Evolutionary conservation across 2,888 invertebrate genomes (phyloP).

Genomic region (Stenodema calcarata): DNA sequence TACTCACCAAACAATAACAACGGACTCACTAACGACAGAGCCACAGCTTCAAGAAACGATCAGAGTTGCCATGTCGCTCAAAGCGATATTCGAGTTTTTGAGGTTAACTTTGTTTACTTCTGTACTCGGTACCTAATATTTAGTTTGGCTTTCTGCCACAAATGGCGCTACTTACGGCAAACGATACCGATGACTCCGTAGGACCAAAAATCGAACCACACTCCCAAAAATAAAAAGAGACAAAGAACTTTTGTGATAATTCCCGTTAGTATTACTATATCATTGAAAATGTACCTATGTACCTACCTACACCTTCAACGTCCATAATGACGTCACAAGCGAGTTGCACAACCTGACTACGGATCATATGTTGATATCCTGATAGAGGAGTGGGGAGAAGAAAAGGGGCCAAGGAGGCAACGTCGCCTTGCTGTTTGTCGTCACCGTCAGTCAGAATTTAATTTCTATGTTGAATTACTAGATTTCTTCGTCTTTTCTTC

Average conservation of each 20-base stretch:
- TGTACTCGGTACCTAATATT: neutral
- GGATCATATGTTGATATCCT: slow-evolving; percentile 1
- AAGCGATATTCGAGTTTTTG: neutral
- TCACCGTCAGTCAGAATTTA: neutral
- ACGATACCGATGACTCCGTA: neutral
- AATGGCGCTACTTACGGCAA: neutral
- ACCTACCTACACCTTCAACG: neutral
- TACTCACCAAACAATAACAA: neutral
- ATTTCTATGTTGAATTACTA: neutral
- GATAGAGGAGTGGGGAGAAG: neutral
- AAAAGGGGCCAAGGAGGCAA: neutral
- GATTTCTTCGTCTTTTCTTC: neutral
- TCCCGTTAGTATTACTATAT: too few species aligned
- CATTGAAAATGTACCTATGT: neutral
- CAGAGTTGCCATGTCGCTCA: neutral
- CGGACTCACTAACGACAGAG: neutral
- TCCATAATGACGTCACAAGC: neutral
- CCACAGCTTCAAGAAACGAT: neutral
- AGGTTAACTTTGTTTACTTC: neutral
- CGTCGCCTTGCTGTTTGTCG: neutral
- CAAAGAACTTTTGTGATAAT: too few species aligned
- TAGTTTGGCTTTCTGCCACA: neutral
- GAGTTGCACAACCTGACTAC: slow-evolving; percentile 6
- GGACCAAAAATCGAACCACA: too few species aligned
- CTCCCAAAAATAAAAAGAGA: too few species aligned